These are phyloP conservation scores for Pogonocichla stellata DNA, from an alignment of 2,113 vertebrate genomes.

Conservation along the genomic window DNA sequence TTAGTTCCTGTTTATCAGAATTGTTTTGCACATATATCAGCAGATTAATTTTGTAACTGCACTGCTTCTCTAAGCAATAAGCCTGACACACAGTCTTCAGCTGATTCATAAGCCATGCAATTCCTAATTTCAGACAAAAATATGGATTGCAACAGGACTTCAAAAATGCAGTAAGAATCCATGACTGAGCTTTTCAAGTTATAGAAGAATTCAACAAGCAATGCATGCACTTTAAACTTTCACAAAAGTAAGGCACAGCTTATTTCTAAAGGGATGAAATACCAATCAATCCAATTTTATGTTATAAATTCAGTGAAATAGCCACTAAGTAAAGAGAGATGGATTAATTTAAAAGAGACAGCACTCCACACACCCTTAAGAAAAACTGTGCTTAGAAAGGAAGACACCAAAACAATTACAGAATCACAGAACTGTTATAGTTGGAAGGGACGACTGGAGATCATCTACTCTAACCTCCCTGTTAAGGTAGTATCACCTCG, in stretches of 20 bases:
- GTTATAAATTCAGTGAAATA: background rate
- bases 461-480: too few species aligned
- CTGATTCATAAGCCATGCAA: background rate
- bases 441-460: background rate
- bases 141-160: background rate
- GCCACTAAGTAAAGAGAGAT: background rate
- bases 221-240: background rate
- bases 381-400: background rate
- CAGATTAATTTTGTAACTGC: background rate
- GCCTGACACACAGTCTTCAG: background rate
- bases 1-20: background rate
- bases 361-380: background rate
- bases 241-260: background rate
- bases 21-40: background rate
- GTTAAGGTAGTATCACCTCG: background rate
- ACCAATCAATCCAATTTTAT: background rate
- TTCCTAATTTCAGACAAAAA: background rate
- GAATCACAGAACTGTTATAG: background rate
- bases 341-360: background rate
- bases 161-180: background rate
- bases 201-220: background rate
- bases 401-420: background rate
- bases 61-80: background rate
- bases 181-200: background rate
- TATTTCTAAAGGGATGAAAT: background rate